Evolutionary conservation across 2,888 invertebrate genomes (phyloP).

Genomic region (Conomelus anceps): DNA sequence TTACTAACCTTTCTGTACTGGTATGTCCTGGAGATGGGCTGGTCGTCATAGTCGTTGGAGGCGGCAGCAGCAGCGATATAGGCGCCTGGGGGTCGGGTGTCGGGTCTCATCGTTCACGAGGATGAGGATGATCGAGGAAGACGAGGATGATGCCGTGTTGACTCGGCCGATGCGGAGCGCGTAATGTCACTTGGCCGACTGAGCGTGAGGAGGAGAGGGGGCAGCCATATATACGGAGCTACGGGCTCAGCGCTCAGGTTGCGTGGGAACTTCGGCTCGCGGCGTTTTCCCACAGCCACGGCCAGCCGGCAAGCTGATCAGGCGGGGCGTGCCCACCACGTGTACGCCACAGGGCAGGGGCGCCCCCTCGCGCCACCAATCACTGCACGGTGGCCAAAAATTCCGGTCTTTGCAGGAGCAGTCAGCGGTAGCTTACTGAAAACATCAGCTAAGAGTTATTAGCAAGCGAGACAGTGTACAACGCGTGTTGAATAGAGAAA

Average conservation of each 20-base stretch:
- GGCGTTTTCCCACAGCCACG: slow-evolving; percentile 16
- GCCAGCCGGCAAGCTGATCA: not conserved
- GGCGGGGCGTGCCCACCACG: slow-evolving; percentile 13
- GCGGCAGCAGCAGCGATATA: not conserved
- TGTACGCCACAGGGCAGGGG: slow-evolving; percentile 1
- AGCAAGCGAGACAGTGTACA: not conserved
- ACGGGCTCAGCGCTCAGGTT: slow-evolving; percentile 1
- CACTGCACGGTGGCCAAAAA: not conserved
- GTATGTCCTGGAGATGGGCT: slow-evolving; percentile 43
- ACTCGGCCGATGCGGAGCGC: not conserved
- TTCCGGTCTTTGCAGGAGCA: not conserved
- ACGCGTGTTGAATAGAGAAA: not conserved
- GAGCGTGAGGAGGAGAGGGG: not conserved
- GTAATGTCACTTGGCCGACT: not conserved
- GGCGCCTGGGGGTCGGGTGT: slow-evolving; percentile 7
- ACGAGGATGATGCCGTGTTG: not conserved
- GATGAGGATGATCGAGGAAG: not conserved
- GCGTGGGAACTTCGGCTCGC: slow-evolving; percentile 16
- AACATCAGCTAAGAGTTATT: not conserved
- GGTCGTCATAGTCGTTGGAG: slow-evolving; percentile 35
- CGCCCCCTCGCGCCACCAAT: too few relatives aligned
- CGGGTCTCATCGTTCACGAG: not conserved
- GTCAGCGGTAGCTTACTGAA: not conserved
- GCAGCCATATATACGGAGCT: not conserved
- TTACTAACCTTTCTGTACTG: slow-evolving; percentile 43